Evolutionary conservation across 2,888 invertebrate species (phyloP).

Genomic region (Tetropium fuscum): DNA sequence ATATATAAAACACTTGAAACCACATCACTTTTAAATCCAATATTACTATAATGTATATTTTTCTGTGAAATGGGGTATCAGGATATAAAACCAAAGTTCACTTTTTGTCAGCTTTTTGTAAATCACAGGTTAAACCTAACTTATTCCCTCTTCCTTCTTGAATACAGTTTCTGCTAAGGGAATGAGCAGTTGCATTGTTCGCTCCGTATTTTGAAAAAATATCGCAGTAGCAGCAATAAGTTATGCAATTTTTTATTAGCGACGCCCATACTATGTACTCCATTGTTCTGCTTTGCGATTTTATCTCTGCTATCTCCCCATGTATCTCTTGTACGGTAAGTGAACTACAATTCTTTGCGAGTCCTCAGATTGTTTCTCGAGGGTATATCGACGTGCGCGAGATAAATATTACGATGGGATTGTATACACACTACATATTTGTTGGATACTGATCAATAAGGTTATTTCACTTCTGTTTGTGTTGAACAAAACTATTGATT

Average conservation of each 20-base stretch:
- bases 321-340: slow-evolving; percentile 51
- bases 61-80: too few relatives aligned
- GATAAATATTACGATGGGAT: slow-evolving; percentile 11
- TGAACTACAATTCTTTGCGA: slow-evolving; percentile 45
- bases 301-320: slow-evolving; percentile 47
- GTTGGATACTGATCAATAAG: slow-evolving; percentile 18
- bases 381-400: slow-evolving; percentile 31
- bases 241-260: slow-evolving; percentile 31
- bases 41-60: too few relatives aligned
- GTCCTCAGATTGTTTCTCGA: slow-evolving; percentile 39
- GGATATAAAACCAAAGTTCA: too few relatives aligned
- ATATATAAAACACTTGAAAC: too few relatives aligned
- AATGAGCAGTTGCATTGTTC: slow-evolving; percentile 2
- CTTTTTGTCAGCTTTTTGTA: too few relatives aligned
- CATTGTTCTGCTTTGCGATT: slow-evolving; percentile 45
- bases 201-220: not conserved
- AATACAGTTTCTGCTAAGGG: not conserved
- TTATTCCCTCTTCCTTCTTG: not conserved
- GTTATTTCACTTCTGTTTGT: slow-evolving; percentile 24
- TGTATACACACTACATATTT: slow-evolving; percentile 6
- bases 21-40: too few relatives aligned
- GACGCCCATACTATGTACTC: slow-evolving; percentile 35
- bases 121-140: too few relatives aligned
- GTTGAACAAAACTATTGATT: slow-evolving; percentile 27
- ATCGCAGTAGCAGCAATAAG: slow-evolving; percentile 22